These are phyloP conservation scores for Sycobia sp. DNA, from an alignment of 1,140 invertebrate species.

Conservation along the genomic window DNA sequence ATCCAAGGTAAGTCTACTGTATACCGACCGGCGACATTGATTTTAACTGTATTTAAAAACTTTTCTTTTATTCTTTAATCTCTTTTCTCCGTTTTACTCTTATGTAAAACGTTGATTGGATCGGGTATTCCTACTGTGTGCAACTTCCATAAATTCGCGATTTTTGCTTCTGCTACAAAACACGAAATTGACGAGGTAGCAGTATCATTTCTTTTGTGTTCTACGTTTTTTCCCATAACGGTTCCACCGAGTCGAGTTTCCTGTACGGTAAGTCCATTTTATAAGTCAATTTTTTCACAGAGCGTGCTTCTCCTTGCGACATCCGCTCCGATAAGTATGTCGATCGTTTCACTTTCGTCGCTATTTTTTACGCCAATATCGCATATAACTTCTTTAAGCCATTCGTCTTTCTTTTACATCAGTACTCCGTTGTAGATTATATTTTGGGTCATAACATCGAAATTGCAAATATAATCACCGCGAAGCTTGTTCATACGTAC, in stretches of 20 bases:
- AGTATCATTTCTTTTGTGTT: slow-evolving; percentile 8
- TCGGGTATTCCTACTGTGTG: slow-evolving; percentile 51
- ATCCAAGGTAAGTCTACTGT: too few species aligned
- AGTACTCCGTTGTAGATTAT: too few species aligned
- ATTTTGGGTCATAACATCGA: too few species aligned
- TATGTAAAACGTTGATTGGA: slow-evolving; percentile 41
- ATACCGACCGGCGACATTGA: too few species aligned
- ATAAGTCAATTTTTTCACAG: not conserved
- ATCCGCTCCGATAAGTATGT: too few species aligned
- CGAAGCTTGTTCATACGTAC: too few species aligned
- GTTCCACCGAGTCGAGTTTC: slow-evolving; percentile 44
- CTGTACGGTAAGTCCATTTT: slow-evolving; percentile 34
- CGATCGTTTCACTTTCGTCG: not conserved
- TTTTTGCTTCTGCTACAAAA: slow-evolving; percentile 18
- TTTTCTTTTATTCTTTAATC: too few species aligned
- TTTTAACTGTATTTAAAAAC: too few species aligned
- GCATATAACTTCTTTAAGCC: slow-evolving; percentile 27
- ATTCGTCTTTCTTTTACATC: slow-evolving; percentile 11
- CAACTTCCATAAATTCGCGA: slow-evolving; percentile 49
- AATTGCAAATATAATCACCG: too few species aligned
- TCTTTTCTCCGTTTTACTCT: slow-evolving; percentile 1
- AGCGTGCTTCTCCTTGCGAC: too few species aligned
- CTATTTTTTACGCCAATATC: slow-evolving; percentile 38
- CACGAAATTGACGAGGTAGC: slow-evolving; percentile 30
- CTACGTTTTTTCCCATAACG: slow-evolving; percentile 42